phyloP scores from a whole-genome alignment of 1,140 invertebrate species.

The Lucilia sericata region DNA sequence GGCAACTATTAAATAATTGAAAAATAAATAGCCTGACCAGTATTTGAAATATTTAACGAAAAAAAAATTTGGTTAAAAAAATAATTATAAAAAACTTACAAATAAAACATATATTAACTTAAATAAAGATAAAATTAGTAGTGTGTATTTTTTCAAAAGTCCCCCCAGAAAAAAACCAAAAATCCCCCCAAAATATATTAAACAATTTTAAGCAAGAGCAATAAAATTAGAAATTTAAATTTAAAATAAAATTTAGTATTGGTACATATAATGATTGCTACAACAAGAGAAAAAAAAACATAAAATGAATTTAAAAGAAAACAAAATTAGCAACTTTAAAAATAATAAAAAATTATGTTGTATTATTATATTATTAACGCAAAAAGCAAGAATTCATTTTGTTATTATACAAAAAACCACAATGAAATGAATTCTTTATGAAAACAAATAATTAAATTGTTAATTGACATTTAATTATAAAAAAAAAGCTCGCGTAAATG shows the following conservation, averaged over 20 bases:
- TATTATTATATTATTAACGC: neutral
- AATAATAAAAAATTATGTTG: slow-evolving; percentile 18
- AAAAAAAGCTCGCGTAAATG: slow-evolving; percentile 32
- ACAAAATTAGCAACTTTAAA: neutral
- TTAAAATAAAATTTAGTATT: neutral
- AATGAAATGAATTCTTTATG: neutral
- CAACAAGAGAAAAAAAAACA: neutral
- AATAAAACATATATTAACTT: neutral
- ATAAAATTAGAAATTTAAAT: slow-evolving; percentile 9
- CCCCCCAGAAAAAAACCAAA: neutral
- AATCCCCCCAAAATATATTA: neutral
- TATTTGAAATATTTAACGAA: neutral
- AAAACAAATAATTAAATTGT: slow-evolving; percentile 8
- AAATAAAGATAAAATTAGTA: neutral
- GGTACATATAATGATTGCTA: slow-evolving; percentile 10
- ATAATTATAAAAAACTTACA: neutral
- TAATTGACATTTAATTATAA: slow-evolving; percentile 6
- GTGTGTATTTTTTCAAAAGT: slow-evolving; percentile 12
- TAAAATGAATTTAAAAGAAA: neutral
- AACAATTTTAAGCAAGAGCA: slow-evolving; percentile 6
- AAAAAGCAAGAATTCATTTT: slow-evolving; percentile 19
- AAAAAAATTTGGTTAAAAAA: neutral
- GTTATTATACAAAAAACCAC: neutral
- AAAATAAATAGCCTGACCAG: slow-evolving; percentile 21
- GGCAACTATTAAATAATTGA: slow-evolving; percentile 25